Percentiles rank a stretch among this genome's conserved stretches.
phyloP scores from a whole-genome alignment of 1,140 invertebrate genomes.

The Drosophila teissieri region DNA sequence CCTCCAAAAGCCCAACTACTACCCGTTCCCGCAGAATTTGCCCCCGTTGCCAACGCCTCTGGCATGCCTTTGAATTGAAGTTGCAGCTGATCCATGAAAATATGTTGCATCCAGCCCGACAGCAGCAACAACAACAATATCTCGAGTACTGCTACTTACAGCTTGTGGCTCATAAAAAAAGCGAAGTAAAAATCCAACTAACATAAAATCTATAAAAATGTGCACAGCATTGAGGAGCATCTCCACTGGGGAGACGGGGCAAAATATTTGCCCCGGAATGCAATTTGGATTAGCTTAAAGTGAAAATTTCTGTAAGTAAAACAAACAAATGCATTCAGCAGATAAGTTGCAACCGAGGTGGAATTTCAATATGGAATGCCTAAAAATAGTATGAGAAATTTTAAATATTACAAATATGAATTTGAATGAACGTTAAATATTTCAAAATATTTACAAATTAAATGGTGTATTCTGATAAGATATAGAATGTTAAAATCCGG shows the following conservation, averaged over 20 bases:
- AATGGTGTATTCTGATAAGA: no score
- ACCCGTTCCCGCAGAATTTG: background rate
- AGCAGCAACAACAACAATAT: slow-evolving; percentile 45
- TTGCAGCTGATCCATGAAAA: slow-evolving; percentile 83
- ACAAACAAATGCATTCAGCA: background rate
- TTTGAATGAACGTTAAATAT: background rate
- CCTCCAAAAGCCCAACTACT: slow-evolving; percentile 6
- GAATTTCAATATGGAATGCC: background rate
- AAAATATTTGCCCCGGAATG: slow-evolving; percentile 43
- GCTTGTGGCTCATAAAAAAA: slow-evolving; percentile 60
- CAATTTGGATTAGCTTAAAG: slow-evolving; percentile 48
- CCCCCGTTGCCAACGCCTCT: background rate
- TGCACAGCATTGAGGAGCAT: slow-evolving; percentile 51
- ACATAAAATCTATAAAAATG: slow-evolving; percentile 53
- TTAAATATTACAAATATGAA: background rate
- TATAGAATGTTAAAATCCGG: background rate
- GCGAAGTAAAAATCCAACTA: slow-evolving; percentile 38
- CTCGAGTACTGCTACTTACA: slow-evolving; percentile 68
- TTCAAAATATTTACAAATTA: no score
- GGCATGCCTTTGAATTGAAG: slow-evolving; percentile 69
- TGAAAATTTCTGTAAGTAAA: background rate
- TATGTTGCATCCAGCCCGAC: slow-evolving; percentile 68
- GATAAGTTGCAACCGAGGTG: background rate
- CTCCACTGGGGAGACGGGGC: slow-evolving; percentile 4
- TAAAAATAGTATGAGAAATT: background rate